Conservation (phyloP, 2,797 vertebrate genomes). For the Sebastes hubbsi region DNA sequence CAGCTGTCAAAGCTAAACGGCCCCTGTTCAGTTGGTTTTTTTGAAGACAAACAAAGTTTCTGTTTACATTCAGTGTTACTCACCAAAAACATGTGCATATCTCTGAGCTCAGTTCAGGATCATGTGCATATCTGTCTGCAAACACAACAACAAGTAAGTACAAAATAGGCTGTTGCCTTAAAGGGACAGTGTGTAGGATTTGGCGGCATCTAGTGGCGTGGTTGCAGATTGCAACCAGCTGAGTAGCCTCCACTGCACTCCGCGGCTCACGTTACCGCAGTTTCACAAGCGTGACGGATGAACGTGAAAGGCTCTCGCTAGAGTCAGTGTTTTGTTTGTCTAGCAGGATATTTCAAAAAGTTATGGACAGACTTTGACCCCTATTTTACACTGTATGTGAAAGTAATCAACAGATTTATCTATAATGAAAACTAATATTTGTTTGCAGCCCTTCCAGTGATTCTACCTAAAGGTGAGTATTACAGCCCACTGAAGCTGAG, state of each 20-base stretch:
- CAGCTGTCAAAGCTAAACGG: background rate
- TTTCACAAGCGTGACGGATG: too few species aligned
- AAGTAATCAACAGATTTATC: too few species aligned
- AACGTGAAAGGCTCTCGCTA: too few species aligned
- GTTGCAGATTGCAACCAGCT: too few species aligned
- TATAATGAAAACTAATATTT: background rate
- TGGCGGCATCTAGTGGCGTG: too few species aligned
- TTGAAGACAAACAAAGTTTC: background rate
- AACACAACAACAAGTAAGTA: background rate
- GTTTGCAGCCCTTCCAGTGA: background rate
- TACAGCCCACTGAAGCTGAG: slow-evolving; percentile 1
- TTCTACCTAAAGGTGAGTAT: background rate
- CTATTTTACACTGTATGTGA: too few species aligned
- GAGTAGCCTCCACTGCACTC: too few species aligned
- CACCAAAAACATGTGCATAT: background rate
- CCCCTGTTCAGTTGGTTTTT: background rate
- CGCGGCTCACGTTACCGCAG: too few species aligned
- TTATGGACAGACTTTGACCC: too few species aligned
- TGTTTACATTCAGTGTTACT: background rate
- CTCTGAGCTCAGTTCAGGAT: background rate
- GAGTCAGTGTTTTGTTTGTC: too few species aligned
- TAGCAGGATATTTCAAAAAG: too few species aligned
- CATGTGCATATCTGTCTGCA: background rate
- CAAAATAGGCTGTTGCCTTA: background rate
- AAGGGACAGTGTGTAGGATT: too few species aligned